phyloP scores from a whole-genome alignment of 2,797 vertebrate species.

The Artibeus lituratus region DNA sequence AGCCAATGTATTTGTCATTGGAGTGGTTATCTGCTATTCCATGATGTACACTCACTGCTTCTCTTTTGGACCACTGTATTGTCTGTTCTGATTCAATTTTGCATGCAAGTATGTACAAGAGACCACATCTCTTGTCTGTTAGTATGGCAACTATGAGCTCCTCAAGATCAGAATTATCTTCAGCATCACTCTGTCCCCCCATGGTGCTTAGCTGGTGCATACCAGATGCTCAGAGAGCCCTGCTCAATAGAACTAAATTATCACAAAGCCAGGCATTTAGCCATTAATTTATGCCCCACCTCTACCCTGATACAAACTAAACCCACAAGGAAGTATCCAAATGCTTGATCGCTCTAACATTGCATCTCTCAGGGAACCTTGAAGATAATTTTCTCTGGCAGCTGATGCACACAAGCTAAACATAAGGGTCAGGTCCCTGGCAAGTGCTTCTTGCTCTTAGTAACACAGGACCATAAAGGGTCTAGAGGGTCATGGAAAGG shows the following conservation, averaged over 20 bases:
- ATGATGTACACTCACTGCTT: background rate
- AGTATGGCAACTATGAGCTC: background rate
- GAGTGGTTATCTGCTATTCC: slow-evolving; percentile 38
- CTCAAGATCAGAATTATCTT: background rate
- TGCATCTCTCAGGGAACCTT: background rate
- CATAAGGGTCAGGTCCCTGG: background rate
- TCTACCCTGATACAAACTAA: background rate
- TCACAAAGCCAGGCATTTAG: background rate
- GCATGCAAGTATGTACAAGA: slow-evolving; percentile 2
- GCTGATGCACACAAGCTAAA: background rate
- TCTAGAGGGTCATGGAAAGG: background rate
- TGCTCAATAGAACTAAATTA: background rate
- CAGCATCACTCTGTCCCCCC: background rate
- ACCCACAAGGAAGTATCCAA: background rate
- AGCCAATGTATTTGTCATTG: slow-evolving; percentile 38
- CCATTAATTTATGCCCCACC: background rate
- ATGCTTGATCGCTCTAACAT: background rate
- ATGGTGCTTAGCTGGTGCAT: background rate
- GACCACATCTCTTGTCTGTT: slow-evolving; percentile 22
- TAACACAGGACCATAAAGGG: background rate
- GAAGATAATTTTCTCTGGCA: background rate
- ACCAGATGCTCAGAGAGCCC: background rate
- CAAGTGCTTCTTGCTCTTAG: slow-evolving; percentile 32
- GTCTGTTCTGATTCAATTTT: slow-evolving; percentile 56
- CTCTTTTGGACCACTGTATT: slow-evolving; percentile 33